Conservation (phyloP, 2,113 vertebrate genomes). For the Elachura formosa region DNA sequence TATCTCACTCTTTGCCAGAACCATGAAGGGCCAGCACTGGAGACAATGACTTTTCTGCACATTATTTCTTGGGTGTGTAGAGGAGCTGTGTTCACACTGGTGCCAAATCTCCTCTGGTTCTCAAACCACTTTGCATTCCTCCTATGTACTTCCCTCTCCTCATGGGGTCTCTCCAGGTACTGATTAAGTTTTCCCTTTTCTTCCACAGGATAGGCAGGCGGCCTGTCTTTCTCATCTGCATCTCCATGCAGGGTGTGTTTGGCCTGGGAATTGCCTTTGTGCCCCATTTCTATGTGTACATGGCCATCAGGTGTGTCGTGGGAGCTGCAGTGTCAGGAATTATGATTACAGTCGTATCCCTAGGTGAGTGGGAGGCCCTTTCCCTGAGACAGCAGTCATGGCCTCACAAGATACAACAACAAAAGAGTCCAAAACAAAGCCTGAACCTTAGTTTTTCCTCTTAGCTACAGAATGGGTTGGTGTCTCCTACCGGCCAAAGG, state of each 20-base stretch:
- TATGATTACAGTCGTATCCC: conserved; percentile 46
- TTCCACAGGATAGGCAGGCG: conserved; percentile 79
- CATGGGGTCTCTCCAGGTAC: not conserved
- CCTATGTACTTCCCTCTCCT: not conserved
- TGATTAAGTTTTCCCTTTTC: not conserved
- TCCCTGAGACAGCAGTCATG: not conserved
- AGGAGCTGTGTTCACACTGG: not conserved
- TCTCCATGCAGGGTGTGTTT: conserved; percentile 60
- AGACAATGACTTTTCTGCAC: not conserved
- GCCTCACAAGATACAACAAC: rapidly evolving
- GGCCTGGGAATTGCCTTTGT: conserved; percentile 73
- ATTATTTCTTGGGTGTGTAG: rapidly evolving
- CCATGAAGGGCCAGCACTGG: rapidly evolving
- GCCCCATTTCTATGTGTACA: conserved; percentile 78
- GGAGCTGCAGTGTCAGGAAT: conserved; percentile 70
- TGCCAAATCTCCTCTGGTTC: not conserved
- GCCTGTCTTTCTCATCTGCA: conserved; percentile 68
- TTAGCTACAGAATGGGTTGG: conserved; percentile 85
- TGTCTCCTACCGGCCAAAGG: conserved; percentile 61
- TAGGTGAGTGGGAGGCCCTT: conserved; percentile 64
- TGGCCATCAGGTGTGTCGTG: conserved; percentile 69
- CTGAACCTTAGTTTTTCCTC: not conserved
- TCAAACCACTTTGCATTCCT: not conserved
- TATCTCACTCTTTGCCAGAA: not conserved
- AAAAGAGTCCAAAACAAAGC: not conserved